Percentiles rank a stretch among this genome's conserved stretches.
Evolutionary conservation across 2,888 invertebrate species (phyloP).

Genomic region (Zonitis immaculata): DNA sequence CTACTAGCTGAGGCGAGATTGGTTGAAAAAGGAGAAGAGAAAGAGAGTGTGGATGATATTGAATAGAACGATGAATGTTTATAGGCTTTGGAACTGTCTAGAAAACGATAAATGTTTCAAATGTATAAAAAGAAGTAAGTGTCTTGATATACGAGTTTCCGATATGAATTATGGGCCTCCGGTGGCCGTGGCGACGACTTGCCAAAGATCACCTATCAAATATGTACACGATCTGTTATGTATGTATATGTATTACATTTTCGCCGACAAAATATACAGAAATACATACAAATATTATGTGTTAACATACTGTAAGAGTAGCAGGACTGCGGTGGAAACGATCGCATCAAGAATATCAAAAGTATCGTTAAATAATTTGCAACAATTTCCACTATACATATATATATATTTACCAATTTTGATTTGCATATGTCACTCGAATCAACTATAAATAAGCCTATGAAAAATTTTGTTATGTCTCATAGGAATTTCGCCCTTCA

Average conservation of each 20-base stretch:
- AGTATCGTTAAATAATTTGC: slow-evolving; percentile 18
- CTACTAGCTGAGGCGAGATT: no score
- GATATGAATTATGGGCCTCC: slow-evolving; percentile 50
- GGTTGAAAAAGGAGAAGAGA: no score
- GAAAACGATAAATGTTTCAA: slow-evolving; percentile 38
- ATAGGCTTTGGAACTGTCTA: not conserved
- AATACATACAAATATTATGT: no score
- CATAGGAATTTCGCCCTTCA: no score
- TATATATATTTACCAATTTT: no score
- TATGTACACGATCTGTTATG: slow-evolving; percentile 39
- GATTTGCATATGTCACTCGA: no score
- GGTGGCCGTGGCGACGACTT: slow-evolving; percentile 46
- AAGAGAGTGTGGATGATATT: no score
- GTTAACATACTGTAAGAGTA: slow-evolving; percentile 3
- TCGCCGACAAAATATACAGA: no score
- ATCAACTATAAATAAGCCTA: no score
- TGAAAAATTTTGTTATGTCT: no score
- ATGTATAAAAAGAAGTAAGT: slow-evolving; percentile 29
- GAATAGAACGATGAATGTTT: slow-evolving; percentile 4
- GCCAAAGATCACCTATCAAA: slow-evolving; percentile 48
- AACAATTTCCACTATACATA: no score
- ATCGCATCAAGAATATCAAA: slow-evolving; percentile 21
- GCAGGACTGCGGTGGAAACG: slow-evolving; percentile 21
- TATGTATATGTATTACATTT: slow-evolving; percentile 26
- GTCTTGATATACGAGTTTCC: slow-evolving; percentile 46